Base-by-base conservation (phyloP, 2,888 invertebrate species). In the Plutella xylostella region DNA sequence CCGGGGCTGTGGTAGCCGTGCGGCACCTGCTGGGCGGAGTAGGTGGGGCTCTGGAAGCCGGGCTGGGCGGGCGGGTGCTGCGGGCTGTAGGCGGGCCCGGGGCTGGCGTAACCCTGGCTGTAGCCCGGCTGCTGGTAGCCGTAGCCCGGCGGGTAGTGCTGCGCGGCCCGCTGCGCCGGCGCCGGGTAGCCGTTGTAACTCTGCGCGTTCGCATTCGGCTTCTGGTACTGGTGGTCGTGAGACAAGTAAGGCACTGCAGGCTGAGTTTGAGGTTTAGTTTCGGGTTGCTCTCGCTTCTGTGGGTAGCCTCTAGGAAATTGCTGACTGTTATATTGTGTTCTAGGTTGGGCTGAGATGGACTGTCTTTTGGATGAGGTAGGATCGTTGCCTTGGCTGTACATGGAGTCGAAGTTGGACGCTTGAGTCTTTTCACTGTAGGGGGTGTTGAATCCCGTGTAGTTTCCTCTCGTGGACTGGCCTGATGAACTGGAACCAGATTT, bases 401-500 rank as follows among this genome's bases (percentile, higher is more conserved):
- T 75, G 0, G 83, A 82, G 50, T 83, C 82, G 48, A 66, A 82
- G 52, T 82, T 80, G 3, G 51, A 51, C 15, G 39, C 38, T 28
- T 48, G 50, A n/a, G 51, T 51, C 19, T 45, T 51, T 33, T 51
- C 51, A 18, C 42, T 37, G 38, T 46, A 51, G 7, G 50, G 46
- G 12, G 53, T 49, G 31, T 79, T 14, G 53, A 77, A 80, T 25
- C 78, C 79, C 41, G 83, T 83, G 52, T 76, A 79, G 55, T 75
- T 83, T 17, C 73, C 78, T 58, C 82, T 68, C 48, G 73, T 80
- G n/a, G 78, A 80, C 55, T 80, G 80, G 3, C 83, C 78, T 4
- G 82, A 82, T 17, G 83, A 82, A 62, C 82, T 82, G 47, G 83
- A 83, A 40, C 83, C 82, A 37, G 83, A 83, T 76, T 83, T 83